Evolutionary conservation across 2,888 invertebrate species (phyloP).

Genomic region (Spodoptera littoralis): DNA sequence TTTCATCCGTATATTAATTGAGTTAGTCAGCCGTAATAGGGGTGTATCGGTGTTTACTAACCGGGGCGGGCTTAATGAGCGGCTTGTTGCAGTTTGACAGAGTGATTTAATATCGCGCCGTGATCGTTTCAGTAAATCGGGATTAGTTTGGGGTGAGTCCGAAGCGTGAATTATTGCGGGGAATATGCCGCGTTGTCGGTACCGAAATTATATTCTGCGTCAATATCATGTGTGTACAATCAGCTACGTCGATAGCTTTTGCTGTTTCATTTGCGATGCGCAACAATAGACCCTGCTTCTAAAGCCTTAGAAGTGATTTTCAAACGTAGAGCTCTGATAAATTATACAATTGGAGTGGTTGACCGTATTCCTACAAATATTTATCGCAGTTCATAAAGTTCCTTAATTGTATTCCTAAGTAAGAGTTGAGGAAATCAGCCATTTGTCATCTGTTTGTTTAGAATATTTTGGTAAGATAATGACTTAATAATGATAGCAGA

Average conservation of each 20-base stretch:
- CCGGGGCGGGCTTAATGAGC: slow-evolving; percentile 80
- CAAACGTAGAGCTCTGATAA: slow-evolving; percentile 14
- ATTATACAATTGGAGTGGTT: slow-evolving; percentile 42
- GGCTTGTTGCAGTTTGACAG: slow-evolving; percentile 85
- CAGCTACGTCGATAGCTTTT: slow-evolving; percentile 35
- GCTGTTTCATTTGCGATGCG: neutral
- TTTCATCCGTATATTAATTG: slow-evolving; percentile 67
- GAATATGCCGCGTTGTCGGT: slow-evolving; percentile 69
- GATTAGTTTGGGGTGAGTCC: slow-evolving; percentile 79
- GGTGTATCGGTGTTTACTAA: slow-evolving; percentile 76
- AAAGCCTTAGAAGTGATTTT: slow-evolving; percentile 21
- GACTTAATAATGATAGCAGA: slow-evolving; percentile 22
- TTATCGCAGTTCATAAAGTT: slow-evolving; percentile 46
- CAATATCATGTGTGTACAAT: slow-evolving; percentile 53
- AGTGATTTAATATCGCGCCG: slow-evolving; percentile 84
- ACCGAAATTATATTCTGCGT: slow-evolving; percentile 66
- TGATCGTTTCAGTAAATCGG: slow-evolving; percentile 85
- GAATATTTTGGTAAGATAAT: slow-evolving; percentile 22
- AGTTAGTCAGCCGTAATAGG: slow-evolving; percentile 73
- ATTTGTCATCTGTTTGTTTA: slow-evolving; percentile 30
- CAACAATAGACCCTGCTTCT: slow-evolving; percentile 30
- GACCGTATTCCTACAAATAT: slow-evolving; percentile 49
- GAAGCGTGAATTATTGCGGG: slow-evolving; percentile 80
- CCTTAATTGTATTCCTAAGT: slow-evolving; percentile 37
- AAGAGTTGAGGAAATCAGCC: slow-evolving; percentile 23